Evolutionary conservation across 1,140 invertebrate species (phyloP).

Genomic region (Leptinotarsa lineolata): DNA sequence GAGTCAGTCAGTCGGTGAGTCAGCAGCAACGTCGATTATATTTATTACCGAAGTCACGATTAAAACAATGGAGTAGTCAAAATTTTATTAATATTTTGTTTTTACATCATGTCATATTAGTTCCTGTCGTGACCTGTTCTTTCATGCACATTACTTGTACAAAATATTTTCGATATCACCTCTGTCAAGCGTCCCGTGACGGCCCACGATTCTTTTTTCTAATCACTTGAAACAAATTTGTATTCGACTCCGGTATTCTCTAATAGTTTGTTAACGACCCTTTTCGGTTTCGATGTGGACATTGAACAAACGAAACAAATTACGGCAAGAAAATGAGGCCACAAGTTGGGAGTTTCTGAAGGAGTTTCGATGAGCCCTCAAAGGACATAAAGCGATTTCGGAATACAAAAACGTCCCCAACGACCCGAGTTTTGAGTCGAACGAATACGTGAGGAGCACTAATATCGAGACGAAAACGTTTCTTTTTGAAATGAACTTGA

Average conservation of each 20-base stretch:
- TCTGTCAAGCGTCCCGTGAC: no score
- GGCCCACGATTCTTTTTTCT: no score
- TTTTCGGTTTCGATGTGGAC: neutral
- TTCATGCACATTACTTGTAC: no score
- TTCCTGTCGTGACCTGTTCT: no score
- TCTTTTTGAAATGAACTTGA: no score
- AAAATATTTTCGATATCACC: no score
- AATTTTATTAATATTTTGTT: no score
- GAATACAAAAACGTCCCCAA: neutral
- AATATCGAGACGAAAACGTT: neutral
- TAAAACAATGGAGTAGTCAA: no score
- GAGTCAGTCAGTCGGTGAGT: no score
- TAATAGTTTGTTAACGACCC: constrained; percentile 3
- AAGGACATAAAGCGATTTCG: neutral
- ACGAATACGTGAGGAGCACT: neutral
- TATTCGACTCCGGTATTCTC: neutral
- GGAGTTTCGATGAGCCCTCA: constrained; percentile 4
- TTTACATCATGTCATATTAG: no score
- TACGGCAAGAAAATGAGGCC: neutral
- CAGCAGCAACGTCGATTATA: no score
- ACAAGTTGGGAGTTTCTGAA: neutral
- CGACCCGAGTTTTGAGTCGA: neutral
- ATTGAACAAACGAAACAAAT: neutral
- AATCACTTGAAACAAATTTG: neutral
- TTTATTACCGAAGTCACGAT: no score